A percentile compares a stretch with the other conserved stretches of the same genome.
Conservation (phyloP, 2,113 vertebrate species). For the Clarias macrocephalus region DNA sequence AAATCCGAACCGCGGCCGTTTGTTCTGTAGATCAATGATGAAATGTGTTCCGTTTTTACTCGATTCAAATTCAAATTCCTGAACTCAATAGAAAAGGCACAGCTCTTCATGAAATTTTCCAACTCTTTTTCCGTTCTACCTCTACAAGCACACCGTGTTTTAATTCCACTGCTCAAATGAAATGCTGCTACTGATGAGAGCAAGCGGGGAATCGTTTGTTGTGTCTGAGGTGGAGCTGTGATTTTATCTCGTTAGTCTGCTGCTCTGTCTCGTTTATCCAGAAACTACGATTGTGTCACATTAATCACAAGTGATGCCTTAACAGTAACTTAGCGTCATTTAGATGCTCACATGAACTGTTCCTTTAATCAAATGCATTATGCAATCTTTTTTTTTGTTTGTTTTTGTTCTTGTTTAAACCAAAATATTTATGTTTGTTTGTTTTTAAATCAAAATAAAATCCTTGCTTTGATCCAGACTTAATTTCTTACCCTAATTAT, state of each 20-base stretch:
- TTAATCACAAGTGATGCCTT: background rate
- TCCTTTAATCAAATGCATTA: background rate
- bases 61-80: background rate
- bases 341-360: background rate
- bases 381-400: background rate
- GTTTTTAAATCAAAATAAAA: background rate
- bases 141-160: background rate
- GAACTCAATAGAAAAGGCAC: background rate
- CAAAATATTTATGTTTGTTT: too few relatives aligned
- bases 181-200: background rate
- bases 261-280: conserved; percentile 37
- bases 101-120: background rate
- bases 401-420: background rate
- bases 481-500: background rate
- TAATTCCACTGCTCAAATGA: background rate
- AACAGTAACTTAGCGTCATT: background rate
- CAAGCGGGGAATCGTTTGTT: background rate
- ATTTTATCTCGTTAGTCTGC: background rate
- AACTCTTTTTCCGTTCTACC: background rate
- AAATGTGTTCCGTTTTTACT: background rate
- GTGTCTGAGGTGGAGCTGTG: background rate
- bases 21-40: background rate
- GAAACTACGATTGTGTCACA: background rate
- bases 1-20: background rate
- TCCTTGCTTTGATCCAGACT: background rate